These are phyloP conservation scores for Megalops atlanticus DNA, from an alignment of 2,113 vertebrate genomes.

Conservation along the genomic window DNA sequence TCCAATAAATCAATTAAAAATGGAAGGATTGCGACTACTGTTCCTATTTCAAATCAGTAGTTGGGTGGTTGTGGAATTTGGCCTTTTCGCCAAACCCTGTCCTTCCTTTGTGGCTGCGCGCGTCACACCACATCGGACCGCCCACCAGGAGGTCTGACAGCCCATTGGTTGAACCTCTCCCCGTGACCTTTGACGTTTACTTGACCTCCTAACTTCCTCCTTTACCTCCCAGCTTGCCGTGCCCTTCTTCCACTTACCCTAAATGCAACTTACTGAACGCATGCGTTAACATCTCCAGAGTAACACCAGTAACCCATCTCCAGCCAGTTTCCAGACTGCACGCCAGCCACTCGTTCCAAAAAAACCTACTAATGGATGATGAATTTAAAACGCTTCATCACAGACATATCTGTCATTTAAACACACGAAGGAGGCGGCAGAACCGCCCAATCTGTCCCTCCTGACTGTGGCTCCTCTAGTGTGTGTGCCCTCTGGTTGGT, in stretches of 20 bases:
- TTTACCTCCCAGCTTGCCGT: slow-evolving; percentile 76
- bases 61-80: too few species aligned
- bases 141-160: slow-evolving; percentile 54
- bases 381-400: slow-evolving; percentile 61
- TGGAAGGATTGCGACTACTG: not conserved
- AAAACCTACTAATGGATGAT: slow-evolving; percentile 68
- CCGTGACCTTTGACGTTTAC: slow-evolving; percentile 50
- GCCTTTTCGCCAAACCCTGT: too few species aligned
- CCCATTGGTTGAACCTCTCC: slow-evolving; percentile 60
- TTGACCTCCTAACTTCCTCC: slow-evolving; percentile 39
- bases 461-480: slow-evolving; percentile 67
- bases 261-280: slow-evolving; percentile 99
- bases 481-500: slow-evolving; percentile 88
- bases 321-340: slow-evolving; percentile 87
- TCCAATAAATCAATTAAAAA: not conserved
- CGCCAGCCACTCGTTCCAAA: slow-evolving; percentile 74
- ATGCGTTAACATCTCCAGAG: slow-evolving; percentile 85
- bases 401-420: slow-evolving; percentile 72
- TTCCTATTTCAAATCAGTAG: too few species aligned
- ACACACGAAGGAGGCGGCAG: slow-evolving; percentile 72
- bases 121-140: not conserved
- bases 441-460: slow-evolving; percentile 71
- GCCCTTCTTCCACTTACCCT: slow-evolving; percentile 92
- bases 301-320: slow-evolving; percentile 75
- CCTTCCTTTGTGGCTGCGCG: not conserved